These are phyloP conservation scores for Physella acuta DNA, from an alignment of 1,140 invertebrate species.

Conservation along the genomic window DNA sequence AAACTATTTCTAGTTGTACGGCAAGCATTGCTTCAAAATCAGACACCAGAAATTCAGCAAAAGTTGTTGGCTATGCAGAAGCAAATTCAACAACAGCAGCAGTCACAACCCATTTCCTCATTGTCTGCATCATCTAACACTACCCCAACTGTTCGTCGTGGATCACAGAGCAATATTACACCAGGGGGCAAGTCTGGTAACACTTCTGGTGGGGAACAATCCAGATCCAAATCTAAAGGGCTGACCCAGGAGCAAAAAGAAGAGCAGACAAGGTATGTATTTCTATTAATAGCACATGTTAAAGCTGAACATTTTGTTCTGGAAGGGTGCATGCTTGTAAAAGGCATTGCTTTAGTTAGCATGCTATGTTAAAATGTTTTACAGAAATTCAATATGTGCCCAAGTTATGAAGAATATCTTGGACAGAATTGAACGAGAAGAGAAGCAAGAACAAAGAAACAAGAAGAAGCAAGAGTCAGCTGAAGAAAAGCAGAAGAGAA, in stretches of 20 bases:
- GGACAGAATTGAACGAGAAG: constrained; percentile 60
- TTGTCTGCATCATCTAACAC: constrained; percentile 6
- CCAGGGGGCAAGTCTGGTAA: neutral
- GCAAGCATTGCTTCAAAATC: constrained; percentile 66
- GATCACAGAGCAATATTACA: constrained; percentile 21
- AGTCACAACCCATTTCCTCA: constrained; percentile 19
- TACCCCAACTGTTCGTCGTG: neutral
- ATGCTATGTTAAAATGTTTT: constrained; percentile 9
- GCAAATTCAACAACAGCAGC: constrained; percentile 63
- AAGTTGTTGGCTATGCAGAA: constrained; percentile 84
- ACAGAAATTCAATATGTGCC: constrained; percentile 50
- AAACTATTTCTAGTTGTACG: constrained; percentile 57
- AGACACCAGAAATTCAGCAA: constrained; percentile 90
- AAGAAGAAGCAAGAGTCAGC: constrained; percentile 56
- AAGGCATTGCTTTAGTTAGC: neutral
- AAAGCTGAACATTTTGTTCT: neutral
- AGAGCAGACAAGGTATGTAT: constrained; percentile 50
- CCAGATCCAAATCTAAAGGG: constrained; percentile 44
- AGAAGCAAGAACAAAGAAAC: constrained; percentile 50
- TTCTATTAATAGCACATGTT: neutral
- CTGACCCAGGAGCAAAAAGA: constrained; percentile 56
- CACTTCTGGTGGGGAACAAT: constrained; percentile 31
- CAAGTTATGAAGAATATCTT: constrained; percentile 57
- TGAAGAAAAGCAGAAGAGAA: constrained; percentile 56
- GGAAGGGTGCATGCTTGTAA: constrained; percentile 2